Conservation (phyloP, 2,888 invertebrate species). For the Philhelius pedissequus region DNA sequence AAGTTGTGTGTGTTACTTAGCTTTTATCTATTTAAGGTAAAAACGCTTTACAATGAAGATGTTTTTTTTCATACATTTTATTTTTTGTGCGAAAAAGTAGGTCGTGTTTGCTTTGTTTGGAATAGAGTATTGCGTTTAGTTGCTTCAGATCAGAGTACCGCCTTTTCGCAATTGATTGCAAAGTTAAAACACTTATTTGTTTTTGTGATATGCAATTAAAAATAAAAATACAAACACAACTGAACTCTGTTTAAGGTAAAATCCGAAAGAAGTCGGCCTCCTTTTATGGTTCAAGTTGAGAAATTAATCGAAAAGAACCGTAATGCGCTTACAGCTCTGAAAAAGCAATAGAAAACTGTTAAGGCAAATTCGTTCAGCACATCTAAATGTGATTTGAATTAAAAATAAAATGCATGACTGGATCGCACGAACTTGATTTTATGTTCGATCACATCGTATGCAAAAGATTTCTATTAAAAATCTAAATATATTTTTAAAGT, state of each 20-base stretch:
- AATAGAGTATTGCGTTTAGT: not conserved
- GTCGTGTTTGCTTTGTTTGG: conserved; percentile 33
- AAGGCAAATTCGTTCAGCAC: too few species aligned
- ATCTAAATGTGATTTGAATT: too few species aligned
- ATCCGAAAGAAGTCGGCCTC: not conserved
- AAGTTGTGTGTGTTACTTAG: not conserved
- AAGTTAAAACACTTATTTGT: conserved; percentile 1
- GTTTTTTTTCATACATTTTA: not conserved
- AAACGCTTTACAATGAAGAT: not conserved
- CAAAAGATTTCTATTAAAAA: too few species aligned
- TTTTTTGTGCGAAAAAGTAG: conserved; percentile 30
- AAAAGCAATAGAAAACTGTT: not conserved
- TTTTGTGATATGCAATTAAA: conserved; percentile 9
- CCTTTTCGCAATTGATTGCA: not conserved
- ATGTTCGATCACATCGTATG: too few species aligned
- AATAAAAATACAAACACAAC: not conserved
- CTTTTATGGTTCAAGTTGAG: not conserved
- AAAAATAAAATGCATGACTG: too few species aligned
- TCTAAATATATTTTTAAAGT: too few species aligned
- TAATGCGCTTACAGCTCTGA: not conserved
- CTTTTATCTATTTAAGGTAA: conserved; percentile 25
- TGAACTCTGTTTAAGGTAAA: not conserved
- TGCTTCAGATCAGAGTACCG: not conserved
- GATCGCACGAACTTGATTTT: too few species aligned
- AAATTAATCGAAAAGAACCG: not conserved